Conservation (phyloP, 2,797 vertebrate species). For the Cheirogaleus major region DNA sequence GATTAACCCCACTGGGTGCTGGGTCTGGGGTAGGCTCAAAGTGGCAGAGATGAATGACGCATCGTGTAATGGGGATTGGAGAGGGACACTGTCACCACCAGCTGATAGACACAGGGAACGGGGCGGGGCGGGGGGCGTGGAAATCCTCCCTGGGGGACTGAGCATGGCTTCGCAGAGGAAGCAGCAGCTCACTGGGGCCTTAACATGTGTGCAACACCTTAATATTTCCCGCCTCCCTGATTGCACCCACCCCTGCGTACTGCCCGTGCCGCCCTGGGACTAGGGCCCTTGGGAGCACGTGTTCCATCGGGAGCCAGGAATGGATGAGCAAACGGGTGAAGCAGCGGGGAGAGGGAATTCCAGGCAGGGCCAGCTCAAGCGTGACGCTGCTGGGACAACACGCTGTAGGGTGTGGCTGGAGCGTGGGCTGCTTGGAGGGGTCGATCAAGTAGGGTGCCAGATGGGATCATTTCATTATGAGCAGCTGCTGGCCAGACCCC, state of each 20-base stretch:
- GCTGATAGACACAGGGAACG: not conserved
- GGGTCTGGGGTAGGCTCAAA: not conserved
- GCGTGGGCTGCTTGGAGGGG: not conserved
- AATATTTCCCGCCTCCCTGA: not conserved
- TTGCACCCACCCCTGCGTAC: accelerated
- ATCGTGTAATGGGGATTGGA: not conserved
- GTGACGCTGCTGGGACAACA: not conserved
- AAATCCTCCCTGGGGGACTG: not conserved
- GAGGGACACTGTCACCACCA: no score
- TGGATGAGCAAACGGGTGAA: not conserved
- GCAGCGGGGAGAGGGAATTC: not conserved
- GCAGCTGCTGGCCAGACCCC: not conserved
- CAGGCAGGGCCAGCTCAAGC: not conserved
- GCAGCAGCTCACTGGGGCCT: not conserved
- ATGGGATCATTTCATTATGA: not conserved
- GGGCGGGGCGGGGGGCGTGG: not conserved
- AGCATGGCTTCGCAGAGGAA: not conserved
- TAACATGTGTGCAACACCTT: not conserved
- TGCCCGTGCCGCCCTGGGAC: accelerated
- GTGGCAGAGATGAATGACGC: not conserved
- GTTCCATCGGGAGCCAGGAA: no score
- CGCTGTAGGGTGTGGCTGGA: not conserved
- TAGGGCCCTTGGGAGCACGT: no score
- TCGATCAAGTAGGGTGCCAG: not conserved
- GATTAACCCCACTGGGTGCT: not conserved